Evolutionary conservation across 2,888 invertebrate species (phyloP).

Genomic region (Agrochola lychnidis): DNA sequence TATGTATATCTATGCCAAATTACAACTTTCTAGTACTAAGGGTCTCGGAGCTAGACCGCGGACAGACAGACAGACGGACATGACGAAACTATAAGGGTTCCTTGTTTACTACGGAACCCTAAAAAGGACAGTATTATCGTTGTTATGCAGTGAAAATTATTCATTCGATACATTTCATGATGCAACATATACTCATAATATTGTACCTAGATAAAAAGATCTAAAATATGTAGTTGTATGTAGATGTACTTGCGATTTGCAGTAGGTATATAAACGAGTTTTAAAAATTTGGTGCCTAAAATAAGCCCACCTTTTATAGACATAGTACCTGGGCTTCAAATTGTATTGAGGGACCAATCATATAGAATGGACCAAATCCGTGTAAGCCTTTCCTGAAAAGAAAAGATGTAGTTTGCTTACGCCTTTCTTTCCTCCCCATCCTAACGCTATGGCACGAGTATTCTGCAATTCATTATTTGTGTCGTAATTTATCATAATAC

Average conservation of each 20-base stretch:
- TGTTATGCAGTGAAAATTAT: background rate
- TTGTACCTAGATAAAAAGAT: background rate
- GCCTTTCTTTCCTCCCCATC: constrained; percentile 29
- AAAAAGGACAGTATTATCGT: background rate
- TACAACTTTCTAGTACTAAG: too few species aligned
- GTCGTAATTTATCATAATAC: constrained; percentile 51
- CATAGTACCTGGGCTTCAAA: background rate
- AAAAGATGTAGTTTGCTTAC: constrained; percentile 23
- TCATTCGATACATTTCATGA: background rate
- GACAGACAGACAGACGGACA: too few species aligned
- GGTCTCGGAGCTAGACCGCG: too few species aligned
- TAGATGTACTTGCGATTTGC: background rate
- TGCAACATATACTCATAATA: background rate
- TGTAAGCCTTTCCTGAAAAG: background rate
- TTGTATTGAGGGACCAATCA: background rate
- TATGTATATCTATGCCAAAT: too few species aligned
- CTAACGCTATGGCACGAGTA: constrained; percentile 27
- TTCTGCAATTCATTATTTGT: constrained; percentile 4
- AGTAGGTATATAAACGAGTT: background rate
- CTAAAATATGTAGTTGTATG: background rate
- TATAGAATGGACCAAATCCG: background rate
- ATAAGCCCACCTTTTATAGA: background rate
- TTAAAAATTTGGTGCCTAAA: background rate
- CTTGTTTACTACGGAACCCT: too few species aligned
- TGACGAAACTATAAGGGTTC: too few species aligned